Evolutionary conservation across 1,140 invertebrate genomes (phyloP).

Genomic region (Drosophila kurseongensis): DNA sequence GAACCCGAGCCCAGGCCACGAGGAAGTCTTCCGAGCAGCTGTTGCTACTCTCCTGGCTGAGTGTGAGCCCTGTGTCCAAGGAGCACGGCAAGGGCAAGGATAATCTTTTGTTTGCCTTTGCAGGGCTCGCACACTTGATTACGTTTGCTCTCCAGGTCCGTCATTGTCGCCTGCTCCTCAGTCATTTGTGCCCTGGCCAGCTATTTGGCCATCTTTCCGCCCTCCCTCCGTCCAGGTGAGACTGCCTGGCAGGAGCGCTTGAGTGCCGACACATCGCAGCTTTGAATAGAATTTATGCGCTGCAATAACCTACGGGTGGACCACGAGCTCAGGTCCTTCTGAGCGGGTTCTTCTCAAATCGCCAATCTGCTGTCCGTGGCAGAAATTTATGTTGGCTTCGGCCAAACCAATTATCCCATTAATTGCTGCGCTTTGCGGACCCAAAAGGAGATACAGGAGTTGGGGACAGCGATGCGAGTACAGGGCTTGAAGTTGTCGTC

Average conservation of each 20-base stretch:
- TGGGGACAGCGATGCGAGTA: slow-evolving; percentile 13
- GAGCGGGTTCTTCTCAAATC: background rate
- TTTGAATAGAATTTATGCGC: slow-evolving; percentile 71
- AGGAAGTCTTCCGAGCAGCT: slow-evolving; percentile 23
- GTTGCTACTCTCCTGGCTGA: slow-evolving; percentile 6
- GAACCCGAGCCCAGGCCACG: slow-evolving; percentile 25
- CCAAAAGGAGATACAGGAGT: slow-evolving; percentile 26
- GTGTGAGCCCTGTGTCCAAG: slow-evolving; percentile 34
- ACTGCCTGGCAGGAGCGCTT: slow-evolving; percentile 44
- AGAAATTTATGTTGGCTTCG: slow-evolving; percentile 56
- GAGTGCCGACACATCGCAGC: slow-evolving; percentile 54
- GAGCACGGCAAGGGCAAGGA: slow-evolving; percentile 71
- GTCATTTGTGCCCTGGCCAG: slow-evolving; percentile 53
- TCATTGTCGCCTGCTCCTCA: slow-evolving; percentile 18
- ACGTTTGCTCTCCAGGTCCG: slow-evolving; percentile 22
- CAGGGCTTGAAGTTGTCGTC: slow-evolving; percentile 4
- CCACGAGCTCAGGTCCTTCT: background rate
- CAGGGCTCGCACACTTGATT: slow-evolving; percentile 56
- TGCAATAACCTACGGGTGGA: slow-evolving; percentile 44
- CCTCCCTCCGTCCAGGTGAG: background rate
- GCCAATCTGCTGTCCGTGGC: slow-evolving; percentile 36
- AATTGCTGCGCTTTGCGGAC: slow-evolving; percentile 48
- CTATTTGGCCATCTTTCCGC: slow-evolving; percentile 22
- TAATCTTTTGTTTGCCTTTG: slow-evolving; percentile 77
- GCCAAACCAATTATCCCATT: slow-evolving; percentile 68